A percentile compares a stretch with the other conserved stretches of the same genome.
phyloP scores from a whole-genome alignment of 1,140 invertebrate genomes.

The Drosophila nikananu region DNA sequence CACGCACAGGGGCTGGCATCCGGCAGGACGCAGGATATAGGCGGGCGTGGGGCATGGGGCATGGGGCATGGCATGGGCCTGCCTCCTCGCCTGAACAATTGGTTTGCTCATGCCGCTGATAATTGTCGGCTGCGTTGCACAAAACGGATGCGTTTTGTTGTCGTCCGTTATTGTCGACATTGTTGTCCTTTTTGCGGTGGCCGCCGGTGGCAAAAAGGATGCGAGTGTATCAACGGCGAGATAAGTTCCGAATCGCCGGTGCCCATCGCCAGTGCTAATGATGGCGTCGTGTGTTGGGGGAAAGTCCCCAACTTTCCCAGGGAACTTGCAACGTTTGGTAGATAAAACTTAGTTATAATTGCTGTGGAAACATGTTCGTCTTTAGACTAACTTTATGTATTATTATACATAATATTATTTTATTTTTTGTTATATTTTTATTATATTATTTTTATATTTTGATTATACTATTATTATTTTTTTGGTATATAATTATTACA shows the following conservation, averaged over 20 bases:
- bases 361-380: not conserved
- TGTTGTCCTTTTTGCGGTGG: conserved; percentile 39
- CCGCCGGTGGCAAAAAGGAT: conserved; percentile 10
- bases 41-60: conserved; percentile 26
- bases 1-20: conserved; percentile 12
- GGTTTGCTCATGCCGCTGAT: conserved; percentile 81
- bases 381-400: not conserved
- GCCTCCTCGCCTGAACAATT: conserved; percentile 49
- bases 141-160: conserved; percentile 67
- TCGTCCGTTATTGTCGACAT: conserved; percentile 11
- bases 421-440: no score
- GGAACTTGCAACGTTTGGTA: no score
- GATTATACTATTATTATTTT: no score
- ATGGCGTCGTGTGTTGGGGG: not conserved
- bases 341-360: not conserved
- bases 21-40: conserved; percentile 9
- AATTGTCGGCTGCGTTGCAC: conserved; percentile 73
- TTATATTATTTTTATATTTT: no score
- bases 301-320: not conserved
- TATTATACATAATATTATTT: no score
- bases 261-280: not conserved
- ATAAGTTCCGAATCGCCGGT: conserved; percentile 12
- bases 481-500: not conserved
- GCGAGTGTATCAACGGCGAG: conserved; percentile 37
- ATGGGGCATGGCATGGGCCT: not conserved